phyloP scores from a whole-genome alignment of 2,797 vertebrate genomes.

The Salarias fasciatus region DNA sequence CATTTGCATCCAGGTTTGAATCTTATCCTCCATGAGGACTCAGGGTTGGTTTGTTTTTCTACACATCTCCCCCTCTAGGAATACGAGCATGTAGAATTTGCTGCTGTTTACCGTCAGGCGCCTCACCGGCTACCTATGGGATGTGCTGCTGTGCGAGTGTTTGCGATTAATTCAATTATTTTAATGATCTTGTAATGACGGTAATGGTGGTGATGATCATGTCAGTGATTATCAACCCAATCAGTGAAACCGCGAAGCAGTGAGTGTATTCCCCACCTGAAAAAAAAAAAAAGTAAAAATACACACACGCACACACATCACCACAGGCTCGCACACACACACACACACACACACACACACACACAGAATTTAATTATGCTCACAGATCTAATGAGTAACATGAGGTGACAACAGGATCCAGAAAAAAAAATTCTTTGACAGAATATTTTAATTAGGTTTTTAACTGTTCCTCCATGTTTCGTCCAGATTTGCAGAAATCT shows the following conservation, averaged over 20 bases:
- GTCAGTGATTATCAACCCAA: slow-evolving; percentile 16
- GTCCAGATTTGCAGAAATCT: too few relatives aligned
- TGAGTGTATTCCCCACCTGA: slow-evolving; percentile 1
- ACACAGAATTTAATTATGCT: too few relatives aligned
- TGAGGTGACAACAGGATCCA: too few relatives aligned
- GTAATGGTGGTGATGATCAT: slow-evolving; percentile 1
- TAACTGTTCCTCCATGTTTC: too few relatives aligned
- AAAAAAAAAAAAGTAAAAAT: too few relatives aligned
- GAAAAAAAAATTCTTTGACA: too few relatives aligned
- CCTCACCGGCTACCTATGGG: slow-evolving; percentile 7
- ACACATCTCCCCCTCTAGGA: too few relatives aligned
- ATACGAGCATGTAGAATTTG: slow-evolving; percentile 2
- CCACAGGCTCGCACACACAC: neutral
- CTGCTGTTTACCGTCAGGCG: slow-evolving; percentile 6
- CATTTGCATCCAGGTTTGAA: slow-evolving; percentile 47
- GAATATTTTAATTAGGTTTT: too few relatives aligned
- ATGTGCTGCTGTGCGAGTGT: slow-evolving; percentile 17
- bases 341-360: neutral
- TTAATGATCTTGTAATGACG: slow-evolving; percentile 27
- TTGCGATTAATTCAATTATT: slow-evolving; percentile 35
- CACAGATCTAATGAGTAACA: too few relatives aligned
- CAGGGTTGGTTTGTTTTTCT: too few relatives aligned
- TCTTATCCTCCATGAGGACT: too few relatives aligned
- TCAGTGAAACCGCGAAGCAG: slow-evolving; percentile 16
- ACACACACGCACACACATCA: slow-evolving; percentile 2